Evolutionary conservation across 2,113 vertebrate genomes (phyloP).

Genomic region (Piaya cayana): DNA sequence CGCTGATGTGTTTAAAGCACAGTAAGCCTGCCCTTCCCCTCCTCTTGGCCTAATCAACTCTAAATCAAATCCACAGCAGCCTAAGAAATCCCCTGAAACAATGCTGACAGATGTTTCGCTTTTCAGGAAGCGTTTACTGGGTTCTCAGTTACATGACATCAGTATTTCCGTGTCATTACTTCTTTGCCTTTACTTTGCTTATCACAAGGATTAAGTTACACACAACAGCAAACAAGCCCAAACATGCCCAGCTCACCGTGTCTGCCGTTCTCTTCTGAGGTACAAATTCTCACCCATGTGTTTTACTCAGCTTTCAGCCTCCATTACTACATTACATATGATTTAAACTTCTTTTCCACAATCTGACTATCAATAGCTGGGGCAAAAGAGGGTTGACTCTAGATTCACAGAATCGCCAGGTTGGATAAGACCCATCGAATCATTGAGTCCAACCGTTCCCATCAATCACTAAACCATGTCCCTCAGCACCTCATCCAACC

Average conservation of each 20-base stretch:
- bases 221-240: background rate
- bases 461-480: no score
- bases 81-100: background rate
- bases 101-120: background rate
- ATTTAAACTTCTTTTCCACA: background rate
- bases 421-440: no score
- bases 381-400: background rate
- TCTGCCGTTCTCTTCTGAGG: background rate
- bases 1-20: background rate
- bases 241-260: background rate
- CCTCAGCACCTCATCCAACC: no score
- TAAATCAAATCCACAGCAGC: background rate
- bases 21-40: background rate
- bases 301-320: background rate
- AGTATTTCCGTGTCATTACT: background rate
- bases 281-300: background rate
- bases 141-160: background rate
- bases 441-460: no score
- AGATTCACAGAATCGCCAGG: no score
- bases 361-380: background rate
- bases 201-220: background rate
- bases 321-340: rapidly evolving
- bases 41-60: background rate
- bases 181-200: background rate
- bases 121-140: background rate